These are phyloP conservation scores for Drosophila anomelani DNA, from an alignment of 2,888 invertebrate species.

Conservation along the genomic window DNA sequence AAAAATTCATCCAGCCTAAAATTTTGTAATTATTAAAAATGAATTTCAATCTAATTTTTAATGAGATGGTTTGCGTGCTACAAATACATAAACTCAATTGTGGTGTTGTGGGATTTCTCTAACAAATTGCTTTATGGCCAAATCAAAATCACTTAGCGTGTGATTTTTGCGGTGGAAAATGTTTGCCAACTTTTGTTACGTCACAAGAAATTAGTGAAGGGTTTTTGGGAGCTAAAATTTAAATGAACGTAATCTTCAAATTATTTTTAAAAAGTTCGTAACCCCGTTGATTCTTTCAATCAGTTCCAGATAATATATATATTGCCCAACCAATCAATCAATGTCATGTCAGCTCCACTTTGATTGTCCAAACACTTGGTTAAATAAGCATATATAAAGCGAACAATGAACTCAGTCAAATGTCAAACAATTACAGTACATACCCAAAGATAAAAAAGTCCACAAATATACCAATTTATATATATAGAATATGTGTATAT, in stretches of 20 bases:
- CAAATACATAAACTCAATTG: constrained; percentile 22
- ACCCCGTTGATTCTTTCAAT: constrained; percentile 10
- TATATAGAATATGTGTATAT: no score
- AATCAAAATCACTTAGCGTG: constrained; percentile 46
- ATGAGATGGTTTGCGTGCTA: constrained; percentile 52
- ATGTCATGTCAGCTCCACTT: constrained; percentile 23
- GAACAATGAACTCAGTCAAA: constrained; percentile 40
- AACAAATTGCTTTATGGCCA: constrained; percentile 23
- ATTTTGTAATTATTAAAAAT: constrained; percentile 60
- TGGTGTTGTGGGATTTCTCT: constrained; percentile 38
- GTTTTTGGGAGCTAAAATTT: not conserved
- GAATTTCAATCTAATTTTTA: constrained; percentile 66
- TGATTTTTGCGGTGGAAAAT: constrained; percentile 37
- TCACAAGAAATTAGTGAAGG: constrained; percentile 8
- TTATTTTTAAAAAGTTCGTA: not conserved
- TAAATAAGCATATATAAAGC: constrained; percentile 22
- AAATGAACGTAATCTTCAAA: not conserved
- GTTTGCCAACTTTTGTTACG: not conserved
- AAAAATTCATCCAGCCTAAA: not conserved
- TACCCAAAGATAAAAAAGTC: constrained; percentile 8
- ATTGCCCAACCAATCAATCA: constrained; percentile 37
- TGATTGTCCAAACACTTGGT: constrained; percentile 45
- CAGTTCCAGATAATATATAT: constrained; percentile 35
- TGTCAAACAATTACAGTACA: constrained; percentile 39
- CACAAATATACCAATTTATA: constrained; percentile 3